These are phyloP conservation scores for Bombyx huttoni DNA, from an alignment of 2,888 invertebrate genomes.

Conservation along the genomic window DNA sequence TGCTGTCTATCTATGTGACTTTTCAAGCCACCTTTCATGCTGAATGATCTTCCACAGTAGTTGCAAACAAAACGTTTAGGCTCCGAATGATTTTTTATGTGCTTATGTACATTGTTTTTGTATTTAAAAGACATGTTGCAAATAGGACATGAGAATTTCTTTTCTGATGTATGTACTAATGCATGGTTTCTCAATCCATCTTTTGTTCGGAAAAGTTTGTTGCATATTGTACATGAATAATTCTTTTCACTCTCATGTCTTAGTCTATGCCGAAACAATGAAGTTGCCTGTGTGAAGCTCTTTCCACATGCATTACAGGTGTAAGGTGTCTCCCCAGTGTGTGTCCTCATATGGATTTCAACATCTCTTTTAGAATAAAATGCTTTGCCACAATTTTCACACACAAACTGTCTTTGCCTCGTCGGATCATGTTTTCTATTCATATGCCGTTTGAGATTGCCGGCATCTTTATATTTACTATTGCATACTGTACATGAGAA, in stretches of 20 bases:
- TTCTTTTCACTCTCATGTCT: slow-evolving; percentile 38
- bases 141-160: slow-evolving; percentile 36
- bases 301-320: slow-evolving; percentile 34
- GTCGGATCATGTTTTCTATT: slow-evolving; percentile 30
- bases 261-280: slow-evolving; percentile 36
- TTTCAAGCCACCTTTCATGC: slow-evolving; percentile 60
- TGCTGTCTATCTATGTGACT: slow-evolving; percentile 65
- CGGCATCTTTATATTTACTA: slow-evolving; percentile 39
- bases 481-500: slow-evolving; percentile 36
- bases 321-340: slow-evolving; percentile 56
- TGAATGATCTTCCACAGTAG: slow-evolving; percentile 52
- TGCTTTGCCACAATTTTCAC: slow-evolving; percentile 52
- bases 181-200: slow-evolving; percentile 40
- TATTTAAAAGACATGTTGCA: slow-evolving; percentile 65
- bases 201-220: slow-evolving; percentile 45
- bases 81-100: slow-evolving; percentile 44
- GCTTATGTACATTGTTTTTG: slow-evolving; percentile 61
- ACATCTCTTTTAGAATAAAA: slow-evolving; percentile 44
- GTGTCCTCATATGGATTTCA: slow-evolving; percentile 42
- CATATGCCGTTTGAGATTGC: slow-evolving; percentile 38
- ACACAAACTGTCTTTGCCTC: slow-evolving; percentile 38
- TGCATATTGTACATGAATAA: slow-evolving; percentile 35
- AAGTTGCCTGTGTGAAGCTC: slow-evolving; percentile 40
- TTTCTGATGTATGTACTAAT: slow-evolving; percentile 37
- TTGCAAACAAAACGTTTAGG: slow-evolving; percentile 44